Conservation (phyloP, 2,113 vertebrate species). For the Hiodon tergisus region DNA sequence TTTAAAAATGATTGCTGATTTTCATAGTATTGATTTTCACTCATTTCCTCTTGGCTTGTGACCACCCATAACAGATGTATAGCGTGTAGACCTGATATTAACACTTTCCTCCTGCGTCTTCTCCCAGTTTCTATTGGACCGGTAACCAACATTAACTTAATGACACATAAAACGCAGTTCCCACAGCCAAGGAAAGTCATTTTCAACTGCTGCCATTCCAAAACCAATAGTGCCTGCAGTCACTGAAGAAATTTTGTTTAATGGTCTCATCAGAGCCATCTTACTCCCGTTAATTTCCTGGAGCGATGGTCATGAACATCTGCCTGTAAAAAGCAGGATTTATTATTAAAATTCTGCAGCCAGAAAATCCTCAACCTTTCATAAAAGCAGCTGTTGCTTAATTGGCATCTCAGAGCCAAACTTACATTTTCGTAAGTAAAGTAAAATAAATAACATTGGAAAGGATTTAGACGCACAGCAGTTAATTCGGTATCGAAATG, state of each 20-base stretch:
- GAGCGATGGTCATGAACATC: slow-evolving; percentile 50
- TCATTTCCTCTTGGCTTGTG: no score
- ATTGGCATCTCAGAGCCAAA: no score
- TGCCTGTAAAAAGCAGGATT: slow-evolving; percentile 46
- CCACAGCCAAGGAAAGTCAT: slow-evolving; percentile 30
- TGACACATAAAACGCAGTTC: slow-evolving; percentile 29
- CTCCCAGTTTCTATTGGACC: slow-evolving; percentile 28
- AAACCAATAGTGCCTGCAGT: slow-evolving; percentile 35
- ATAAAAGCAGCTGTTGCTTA: no score
- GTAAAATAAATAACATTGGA: background rate
- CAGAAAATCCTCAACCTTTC: no score
- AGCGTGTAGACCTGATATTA: slow-evolving; percentile 39
- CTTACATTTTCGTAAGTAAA: no score
- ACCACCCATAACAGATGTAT: no score
- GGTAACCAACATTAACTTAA: slow-evolving; percentile 33
- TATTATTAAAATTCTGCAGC: slow-evolving; percentile 30
- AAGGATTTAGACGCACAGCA: background rate
- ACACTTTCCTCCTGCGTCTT: slow-evolving; percentile 24
- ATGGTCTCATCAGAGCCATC: slow-evolving; percentile 32
- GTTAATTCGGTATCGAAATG: background rate
- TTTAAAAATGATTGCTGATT: no score
- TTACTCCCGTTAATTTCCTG: slow-evolving; percentile 35
- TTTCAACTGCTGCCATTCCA: slow-evolving; percentile 35
- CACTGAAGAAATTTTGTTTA: slow-evolving; percentile 25
- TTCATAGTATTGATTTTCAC: no score